Evolutionary conservation across 1,140 invertebrate genomes (phyloP).

Genomic region (Harpegnathos saltator): DNA sequence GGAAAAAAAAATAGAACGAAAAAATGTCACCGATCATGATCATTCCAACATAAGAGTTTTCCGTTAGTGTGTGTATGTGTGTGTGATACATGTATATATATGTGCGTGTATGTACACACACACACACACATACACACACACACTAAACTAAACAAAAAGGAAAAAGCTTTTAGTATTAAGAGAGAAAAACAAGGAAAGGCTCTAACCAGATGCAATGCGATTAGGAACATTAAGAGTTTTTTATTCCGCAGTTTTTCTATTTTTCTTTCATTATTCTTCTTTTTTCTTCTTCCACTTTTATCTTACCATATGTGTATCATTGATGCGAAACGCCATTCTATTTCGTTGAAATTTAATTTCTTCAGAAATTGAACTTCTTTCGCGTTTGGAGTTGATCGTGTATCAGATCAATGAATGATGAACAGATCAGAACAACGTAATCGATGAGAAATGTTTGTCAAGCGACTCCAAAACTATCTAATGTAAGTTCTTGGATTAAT

Average conservation of each 20-base stretch:
- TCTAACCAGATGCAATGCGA: conserved; percentile 65
- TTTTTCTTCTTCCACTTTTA: conserved; percentile 18
- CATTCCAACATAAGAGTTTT: conserved; percentile 72
- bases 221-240: conserved; percentile 53
- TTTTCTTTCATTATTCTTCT: not conserved
- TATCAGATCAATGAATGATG: no score
- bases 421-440: no score
- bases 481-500: conserved; percentile 50
- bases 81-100: no score
- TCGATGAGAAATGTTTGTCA: conserved; percentile 22
- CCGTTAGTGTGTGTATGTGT: conserved; percentile 4
- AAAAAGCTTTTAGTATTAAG: conserved; percentile 53
- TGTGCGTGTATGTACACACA: no score
- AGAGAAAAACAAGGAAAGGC: conserved; percentile 32
- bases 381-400: conserved; percentile 28
- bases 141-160: conserved; percentile 53
- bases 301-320: conserved; percentile 50
- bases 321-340: conserved; percentile 7
- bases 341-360: conserved; percentile 21
- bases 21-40: conserved; percentile 51
- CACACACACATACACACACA: not conserved
- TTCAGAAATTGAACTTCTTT: conserved; percentile 39
- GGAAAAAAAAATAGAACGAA: conserved; percentile 14
- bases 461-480: conserved; percentile 47
- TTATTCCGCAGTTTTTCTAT: conserved; percentile 36